Evolutionary conservation across 2,888 invertebrate species (phyloP).

Genomic region (Homarus gammarus): DNA sequence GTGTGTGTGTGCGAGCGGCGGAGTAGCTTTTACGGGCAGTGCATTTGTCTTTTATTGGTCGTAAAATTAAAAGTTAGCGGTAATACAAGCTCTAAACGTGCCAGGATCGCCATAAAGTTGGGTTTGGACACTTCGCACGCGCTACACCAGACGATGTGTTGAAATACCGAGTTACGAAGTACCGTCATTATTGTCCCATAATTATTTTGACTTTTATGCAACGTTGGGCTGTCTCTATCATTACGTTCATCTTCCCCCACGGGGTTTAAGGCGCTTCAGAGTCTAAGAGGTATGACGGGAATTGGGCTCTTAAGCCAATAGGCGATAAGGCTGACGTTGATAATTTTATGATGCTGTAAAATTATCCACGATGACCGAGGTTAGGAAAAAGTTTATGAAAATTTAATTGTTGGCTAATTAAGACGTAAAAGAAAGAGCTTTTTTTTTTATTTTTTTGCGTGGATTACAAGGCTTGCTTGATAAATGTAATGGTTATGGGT

Average conservation of each 20-base stretch:
- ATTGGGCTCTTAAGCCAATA: slow-evolving; percentile 50
- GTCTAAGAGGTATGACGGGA: slow-evolving; percentile 27
- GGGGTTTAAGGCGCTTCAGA: slow-evolving; percentile 13
- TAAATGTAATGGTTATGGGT: slow-evolving; percentile 54
- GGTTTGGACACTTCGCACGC: slow-evolving; percentile 63
- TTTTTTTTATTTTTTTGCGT: slow-evolving; percentile 38
- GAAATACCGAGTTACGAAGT: slow-evolving; percentile 58
- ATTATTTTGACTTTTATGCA: slow-evolving; percentile 57
- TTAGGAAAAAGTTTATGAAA: slow-evolving; percentile 69
- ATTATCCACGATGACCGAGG: slow-evolving; percentile 67
- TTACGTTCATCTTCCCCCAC: slow-evolving; percentile 45
- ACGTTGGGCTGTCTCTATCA: slow-evolving; percentile 44
- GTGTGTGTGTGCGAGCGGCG: slow-evolving; percentile 28
- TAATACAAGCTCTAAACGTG: slow-evolving; percentile 75
- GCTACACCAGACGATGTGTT: slow-evolving; percentile 63
- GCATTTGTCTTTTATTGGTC: slow-evolving; percentile 76
- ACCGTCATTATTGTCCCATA: slow-evolving; percentile 55
- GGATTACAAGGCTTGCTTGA: slow-evolving; percentile 46
- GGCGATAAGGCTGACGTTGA: slow-evolving; percentile 57
- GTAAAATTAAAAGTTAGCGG: slow-evolving; percentile 76
- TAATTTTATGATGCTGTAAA: slow-evolving; percentile 66
- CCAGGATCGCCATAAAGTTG: slow-evolving; percentile 69
- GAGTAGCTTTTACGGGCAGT: slow-evolving; percentile 73
- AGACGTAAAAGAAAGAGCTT: slow-evolving; percentile 54
- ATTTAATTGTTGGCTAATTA: slow-evolving; percentile 70